Conservation (phyloP, 2,797 vertebrate species). For the Danionella dracula region DNA sequence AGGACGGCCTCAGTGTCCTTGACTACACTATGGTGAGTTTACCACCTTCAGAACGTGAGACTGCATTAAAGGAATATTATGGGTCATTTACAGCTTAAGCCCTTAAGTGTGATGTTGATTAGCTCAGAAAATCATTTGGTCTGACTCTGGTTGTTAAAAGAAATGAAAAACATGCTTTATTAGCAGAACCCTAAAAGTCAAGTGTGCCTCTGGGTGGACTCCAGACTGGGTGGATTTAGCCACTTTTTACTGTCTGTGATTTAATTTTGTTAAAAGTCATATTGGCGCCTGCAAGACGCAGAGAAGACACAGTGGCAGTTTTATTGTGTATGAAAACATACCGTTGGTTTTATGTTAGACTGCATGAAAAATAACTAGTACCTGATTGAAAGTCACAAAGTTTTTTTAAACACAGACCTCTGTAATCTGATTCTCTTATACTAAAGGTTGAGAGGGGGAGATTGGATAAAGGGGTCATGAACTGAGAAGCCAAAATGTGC, state of each 20-base stretch:
- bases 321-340: conserved; percentile 5
- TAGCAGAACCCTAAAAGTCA: neutral
- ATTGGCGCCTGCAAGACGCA: neutral
- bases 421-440: no score
- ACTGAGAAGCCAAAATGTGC: no score
- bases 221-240: neutral
- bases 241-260: neutral
- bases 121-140: neutral
- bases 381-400: no score
- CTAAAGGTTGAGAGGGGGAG: no score
- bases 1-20: conserved; percentile 87
- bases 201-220: neutral
- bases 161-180: neutral
- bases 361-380: no score
- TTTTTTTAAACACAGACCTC: no score
- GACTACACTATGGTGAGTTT: conserved; percentile 83
- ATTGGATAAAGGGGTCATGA: no score
- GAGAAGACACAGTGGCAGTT: no score
- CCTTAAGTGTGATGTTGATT: conserved; percentile 1
- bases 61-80: neutral
- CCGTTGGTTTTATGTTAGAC: no score
- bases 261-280: neutral
- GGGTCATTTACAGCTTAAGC: conserved; percentile 1
- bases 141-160: conserved; percentile 2
- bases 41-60: neutral